phyloP scores from a whole-genome alignment of 2,113 vertebrate species.

The Planiliza haematocheilus region DNA sequence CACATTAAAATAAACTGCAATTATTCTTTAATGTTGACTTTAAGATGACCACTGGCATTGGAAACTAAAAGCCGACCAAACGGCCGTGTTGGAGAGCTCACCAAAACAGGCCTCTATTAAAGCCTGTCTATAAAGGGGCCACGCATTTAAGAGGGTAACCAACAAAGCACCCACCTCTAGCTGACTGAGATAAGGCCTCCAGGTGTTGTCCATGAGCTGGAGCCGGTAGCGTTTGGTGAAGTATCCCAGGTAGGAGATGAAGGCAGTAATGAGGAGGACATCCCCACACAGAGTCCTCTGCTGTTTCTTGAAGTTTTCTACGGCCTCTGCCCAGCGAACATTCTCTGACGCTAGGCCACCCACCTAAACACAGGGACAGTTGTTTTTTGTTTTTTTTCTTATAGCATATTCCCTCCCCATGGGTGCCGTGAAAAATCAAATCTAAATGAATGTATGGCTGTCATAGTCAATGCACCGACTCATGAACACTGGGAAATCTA shows the following conservation, averaged over 20 bases:
- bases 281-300: slow-evolving; percentile 93
- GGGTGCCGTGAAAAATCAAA: slow-evolving; percentile 6
- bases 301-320: slow-evolving; percentile 87
- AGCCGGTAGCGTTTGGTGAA: slow-evolving; percentile 91
- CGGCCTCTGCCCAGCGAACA: slow-evolving; percentile 91
- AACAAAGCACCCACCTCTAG: slow-evolving; percentile 83
- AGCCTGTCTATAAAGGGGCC: too few relatives aligned
- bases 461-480: neutral
- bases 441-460: slow-evolving; percentile 30
- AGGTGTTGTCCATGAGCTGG: slow-evolving; percentile 88
- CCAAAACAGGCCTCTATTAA: neutral
- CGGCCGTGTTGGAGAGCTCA: too few relatives aligned
- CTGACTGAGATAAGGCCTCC: slow-evolving; percentile 90
- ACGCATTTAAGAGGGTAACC: neutral
- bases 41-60: neutral
- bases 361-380: slow-evolving; percentile 80
- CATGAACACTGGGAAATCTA: slow-evolving; percentile 17
- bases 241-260: slow-evolving; percentile 95
- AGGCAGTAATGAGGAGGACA: slow-evolving; percentile 90
- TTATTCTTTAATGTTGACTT: neutral
- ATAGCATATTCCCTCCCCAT: neutral
- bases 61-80: neutral
- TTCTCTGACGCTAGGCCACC: slow-evolving; percentile 93
- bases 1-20: too few relatives aligned
- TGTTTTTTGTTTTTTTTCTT: too few relatives aligned